These are phyloP conservation scores for Murina feae DNA, from an alignment of 2,113 vertebrate species.

Conservation along the genomic window DNA sequence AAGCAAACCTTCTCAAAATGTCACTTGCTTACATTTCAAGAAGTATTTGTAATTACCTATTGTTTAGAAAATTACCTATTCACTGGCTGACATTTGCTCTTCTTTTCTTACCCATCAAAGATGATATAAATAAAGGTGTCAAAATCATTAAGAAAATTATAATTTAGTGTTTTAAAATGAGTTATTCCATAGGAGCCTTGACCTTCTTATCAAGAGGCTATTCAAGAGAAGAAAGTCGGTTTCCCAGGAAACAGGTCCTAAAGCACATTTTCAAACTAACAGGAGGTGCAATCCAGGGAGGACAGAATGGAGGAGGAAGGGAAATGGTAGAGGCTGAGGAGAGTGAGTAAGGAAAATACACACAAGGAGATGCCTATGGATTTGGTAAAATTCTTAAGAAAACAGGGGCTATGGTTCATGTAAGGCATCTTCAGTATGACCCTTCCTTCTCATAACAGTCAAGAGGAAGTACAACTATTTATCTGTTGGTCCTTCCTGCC, in stretches of 20 bases:
- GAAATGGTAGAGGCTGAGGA: neutral
- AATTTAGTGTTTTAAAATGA: neutral
- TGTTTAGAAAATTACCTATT: neutral
- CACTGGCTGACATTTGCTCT: neutral
- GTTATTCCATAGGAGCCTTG: neutral
- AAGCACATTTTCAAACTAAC: neutral
- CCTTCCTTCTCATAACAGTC: neutral
- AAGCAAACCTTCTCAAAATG: slow-evolving; percentile 17
- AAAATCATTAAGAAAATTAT: neutral
- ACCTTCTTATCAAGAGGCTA: slow-evolving; percentile 1
- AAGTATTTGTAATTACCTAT: neutral
- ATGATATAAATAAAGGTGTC: neutral
- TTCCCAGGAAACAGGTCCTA: neutral
- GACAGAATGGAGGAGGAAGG: neutral
- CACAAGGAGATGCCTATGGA: neutral
- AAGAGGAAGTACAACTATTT: neutral
- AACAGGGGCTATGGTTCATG: neutral
- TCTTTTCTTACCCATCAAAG: neutral
- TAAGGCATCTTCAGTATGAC: neutral
- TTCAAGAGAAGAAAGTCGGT: neutral
- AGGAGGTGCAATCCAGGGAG: neutral
- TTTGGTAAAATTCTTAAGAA: neutral
- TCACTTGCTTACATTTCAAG: slow-evolving; percentile 24
- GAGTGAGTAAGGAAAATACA: neutral
- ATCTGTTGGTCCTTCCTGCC: neutral